Conservation (phyloP, 1,140 invertebrate genomes). For the Drosophila guanche region DNA sequence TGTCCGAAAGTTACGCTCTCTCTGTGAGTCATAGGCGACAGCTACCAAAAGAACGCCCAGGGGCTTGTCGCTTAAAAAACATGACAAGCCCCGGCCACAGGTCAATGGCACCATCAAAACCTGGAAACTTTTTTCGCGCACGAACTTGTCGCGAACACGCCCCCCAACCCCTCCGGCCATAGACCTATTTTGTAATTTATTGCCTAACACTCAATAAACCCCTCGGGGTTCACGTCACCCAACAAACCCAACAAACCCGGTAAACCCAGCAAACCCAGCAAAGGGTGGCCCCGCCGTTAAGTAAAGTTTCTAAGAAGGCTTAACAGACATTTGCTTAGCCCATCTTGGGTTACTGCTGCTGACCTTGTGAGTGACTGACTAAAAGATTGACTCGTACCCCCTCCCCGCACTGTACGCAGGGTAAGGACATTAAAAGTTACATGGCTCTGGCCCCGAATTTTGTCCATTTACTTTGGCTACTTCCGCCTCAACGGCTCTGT, state of each 20-base stretch:
- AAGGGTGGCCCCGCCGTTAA: too few species aligned
- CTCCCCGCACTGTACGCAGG: neutral
- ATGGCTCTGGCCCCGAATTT: slow-evolving; percentile 17
- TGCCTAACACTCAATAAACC: slow-evolving; percentile 65
- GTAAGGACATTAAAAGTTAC: slow-evolving; percentile 48
- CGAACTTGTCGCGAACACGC: slow-evolving; percentile 63
- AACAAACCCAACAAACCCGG: too few species aligned
- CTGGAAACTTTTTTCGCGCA: slow-evolving; percentile 13
- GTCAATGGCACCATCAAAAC: slow-evolving; percentile 53
- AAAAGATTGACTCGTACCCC: neutral
- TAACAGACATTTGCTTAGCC: slow-evolving; percentile 10
- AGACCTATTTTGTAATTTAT: slow-evolving; percentile 62
- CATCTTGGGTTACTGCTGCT: neutral
- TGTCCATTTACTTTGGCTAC: slow-evolving; percentile 33
- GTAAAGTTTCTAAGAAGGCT: slow-evolving; percentile 29
- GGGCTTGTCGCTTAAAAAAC: slow-evolving; percentile 30
- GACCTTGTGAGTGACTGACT: too few species aligned
- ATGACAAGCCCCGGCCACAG: slow-evolving; percentile 39
- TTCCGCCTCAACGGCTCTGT: slow-evolving; percentile 54
- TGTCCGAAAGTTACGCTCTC: too few species aligned
- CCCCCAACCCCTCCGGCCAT: slow-evolving; percentile 4
- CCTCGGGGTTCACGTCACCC: slow-evolving; percentile 14
- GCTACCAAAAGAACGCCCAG: neutral
- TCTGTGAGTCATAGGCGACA: too few species aligned
- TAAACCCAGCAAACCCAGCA: too few species aligned